Percentiles rank a stretch among this genome's conserved stretches.
Conservation (phyloP, 2,113 vertebrate genomes). For the Steatornis caripensis region DNA sequence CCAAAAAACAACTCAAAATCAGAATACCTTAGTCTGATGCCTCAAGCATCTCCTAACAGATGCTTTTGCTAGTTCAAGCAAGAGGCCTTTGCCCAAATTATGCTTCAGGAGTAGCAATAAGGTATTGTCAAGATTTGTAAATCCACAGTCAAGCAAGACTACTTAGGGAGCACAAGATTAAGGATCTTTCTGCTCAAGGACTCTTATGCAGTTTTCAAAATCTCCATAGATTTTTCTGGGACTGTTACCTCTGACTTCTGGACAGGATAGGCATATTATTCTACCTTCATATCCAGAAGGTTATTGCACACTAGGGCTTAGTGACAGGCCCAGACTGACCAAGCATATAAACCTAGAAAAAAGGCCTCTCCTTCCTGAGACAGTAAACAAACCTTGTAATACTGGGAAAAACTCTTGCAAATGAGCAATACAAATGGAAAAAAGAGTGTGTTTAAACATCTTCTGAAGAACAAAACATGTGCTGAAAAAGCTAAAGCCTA, state of each 20-base stretch:
- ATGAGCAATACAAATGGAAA: neutral
- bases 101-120: neutral
- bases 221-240: neutral
- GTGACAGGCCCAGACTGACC: neutral
- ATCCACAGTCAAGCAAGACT: neutral
- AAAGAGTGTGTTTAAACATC: neutral
- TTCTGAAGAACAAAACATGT: neutral
- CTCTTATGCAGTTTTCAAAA: neutral
- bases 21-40: neutral
- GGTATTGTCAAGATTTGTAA: neutral
- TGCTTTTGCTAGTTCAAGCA: neutral
- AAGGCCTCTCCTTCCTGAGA: neutral
- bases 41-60: neutral
- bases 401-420: neutral
- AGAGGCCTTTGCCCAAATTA: neutral
- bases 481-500: neutral
- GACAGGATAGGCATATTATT: neutral
- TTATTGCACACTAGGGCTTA: neutral
- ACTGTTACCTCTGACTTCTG: neutral
- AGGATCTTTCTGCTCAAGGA: neutral
- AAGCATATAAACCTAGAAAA: neutral
- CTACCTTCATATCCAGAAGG: neutral
- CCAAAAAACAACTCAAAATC: neutral
- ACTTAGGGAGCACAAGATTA: neutral
- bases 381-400: neutral